Base-by-base conservation (phyloP, 2,797 vertebrate genomes). In the Onychomys leucogaster region DNA sequence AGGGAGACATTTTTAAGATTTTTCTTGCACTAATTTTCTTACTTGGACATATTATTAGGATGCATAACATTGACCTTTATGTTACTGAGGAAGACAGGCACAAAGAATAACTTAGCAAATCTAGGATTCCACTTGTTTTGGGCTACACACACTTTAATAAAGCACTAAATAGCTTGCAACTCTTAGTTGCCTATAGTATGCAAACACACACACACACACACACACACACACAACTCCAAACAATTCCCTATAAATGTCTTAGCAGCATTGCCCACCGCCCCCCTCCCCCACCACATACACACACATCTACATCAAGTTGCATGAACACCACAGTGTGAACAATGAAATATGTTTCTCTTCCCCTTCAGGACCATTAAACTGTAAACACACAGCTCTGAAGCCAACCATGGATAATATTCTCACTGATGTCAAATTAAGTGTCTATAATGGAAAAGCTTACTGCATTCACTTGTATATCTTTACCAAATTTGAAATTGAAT, bases 11-110 rank as follows among this genome's bases (percentile, higher is more conserved):
- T 59, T 43, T 92, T 61, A 88, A 67, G 19, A 76, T 83, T 80
- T 80, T 95, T 73, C 16, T 71, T 92, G n/a, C 34, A 91, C 16
- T 63, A 85, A 37, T 94, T 96, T 85, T 77, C 59, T 81, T 92
- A 63, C 10, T 76, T 75, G 37, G 23, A 14, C 63, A 59, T 32
- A 80, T 76, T 82, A 93, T 46, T 57, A 78, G 61, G 52, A 73
- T 43, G 6, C n/a, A 37, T 93, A 96, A 85, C n/a, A 41, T 52
- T 52, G 76, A 29, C 13, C 11, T 78, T 52, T 63, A 52, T 85
- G n/a, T 77, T 85, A 90, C 4, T 46, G 85, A 87, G 49, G 43
- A 49, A 87, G 34, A 34, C 8, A 29, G 2, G n/a, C 65, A 71
- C 29, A 87, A 57, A 87, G 49, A 73, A 87, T 12, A 41, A 55